Evolutionary conservation across 2,113 vertebrate genomes (phyloP).

Genomic region (Speoplatyrhinus poulsoni): DNA sequence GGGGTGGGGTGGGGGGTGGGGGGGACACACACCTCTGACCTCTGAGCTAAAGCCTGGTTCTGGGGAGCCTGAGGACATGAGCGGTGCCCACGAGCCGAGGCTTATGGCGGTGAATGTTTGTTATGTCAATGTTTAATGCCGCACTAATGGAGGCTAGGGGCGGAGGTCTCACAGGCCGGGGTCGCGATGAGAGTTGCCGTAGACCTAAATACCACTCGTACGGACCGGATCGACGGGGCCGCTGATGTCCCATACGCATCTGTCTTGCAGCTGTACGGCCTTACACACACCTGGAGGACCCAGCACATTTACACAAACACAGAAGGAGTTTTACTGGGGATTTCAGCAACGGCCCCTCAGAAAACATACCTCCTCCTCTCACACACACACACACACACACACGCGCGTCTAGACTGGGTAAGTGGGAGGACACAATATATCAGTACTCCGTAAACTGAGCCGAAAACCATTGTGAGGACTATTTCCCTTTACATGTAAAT

Average conservation of each 20-base stretch:
- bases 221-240: not conserved
- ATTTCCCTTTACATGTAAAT: no score
- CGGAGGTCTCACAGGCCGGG: not conserved
- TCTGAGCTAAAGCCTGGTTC: not conserved
- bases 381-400: slow-evolving; percentile 22
- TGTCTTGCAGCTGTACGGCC: slow-evolving; percentile 36
- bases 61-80: no score
- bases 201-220: not conserved
- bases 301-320: slow-evolving; percentile 7
- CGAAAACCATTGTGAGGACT: no score
- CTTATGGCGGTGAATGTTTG: no score
- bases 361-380: slow-evolving; percentile 32
- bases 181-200: slow-evolving; percentile 3
- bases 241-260: slow-evolving; percentile 10
- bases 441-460: slow-evolving; percentile 15
- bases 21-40: slow-evolving; percentile 7
- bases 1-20: not conserved
- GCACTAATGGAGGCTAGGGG: not conserved
- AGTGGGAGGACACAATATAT: slow-evolving; percentile 33
- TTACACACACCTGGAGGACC: slow-evolving; percentile 34
- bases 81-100: no score
- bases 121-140: not conserved
- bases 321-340: slow-evolving; percentile 2
- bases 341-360: not conserved
- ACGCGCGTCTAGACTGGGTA: slow-evolving; percentile 4